Conservation (phyloP, 2,113 vertebrate genomes). For the Platichthys flesus region DNA sequence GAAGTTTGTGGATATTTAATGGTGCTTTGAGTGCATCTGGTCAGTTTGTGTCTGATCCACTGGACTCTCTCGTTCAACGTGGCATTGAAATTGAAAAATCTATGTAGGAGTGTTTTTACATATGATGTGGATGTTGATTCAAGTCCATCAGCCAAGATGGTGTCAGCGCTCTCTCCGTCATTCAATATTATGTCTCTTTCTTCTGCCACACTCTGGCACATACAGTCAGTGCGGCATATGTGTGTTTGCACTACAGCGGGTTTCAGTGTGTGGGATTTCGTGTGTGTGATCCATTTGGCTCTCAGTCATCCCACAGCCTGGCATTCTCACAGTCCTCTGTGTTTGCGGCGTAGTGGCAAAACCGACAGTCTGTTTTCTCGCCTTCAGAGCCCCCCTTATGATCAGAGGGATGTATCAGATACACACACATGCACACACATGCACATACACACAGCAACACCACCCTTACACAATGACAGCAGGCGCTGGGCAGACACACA, state of each 20-base stretch:
- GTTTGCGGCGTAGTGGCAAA: conserved; percentile 35
- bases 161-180: conserved; percentile 31
- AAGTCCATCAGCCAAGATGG: conserved; percentile 29
- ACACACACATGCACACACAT: conserved; percentile 17
- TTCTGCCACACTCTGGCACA: conserved; percentile 45
- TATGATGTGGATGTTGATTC: conserved; percentile 37
- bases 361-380: conserved; percentile 56
- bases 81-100: conserved; percentile 8
- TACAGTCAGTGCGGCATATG: conserved; percentile 52
- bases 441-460: conserved; percentile 18
- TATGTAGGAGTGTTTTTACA: conserved; percentile 38
- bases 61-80: not conserved
- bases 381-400: conserved; percentile 50
- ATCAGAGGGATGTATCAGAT: conserved; percentile 46
- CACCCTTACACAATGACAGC: conserved; percentile 38
- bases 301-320: conserved; percentile 45
- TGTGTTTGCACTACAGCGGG: conserved; percentile 48
- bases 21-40: conserved; percentile 14
- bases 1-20: conserved; percentile 43
- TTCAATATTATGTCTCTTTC: conserved; percentile 38
- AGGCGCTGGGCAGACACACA: conserved; percentile 14
- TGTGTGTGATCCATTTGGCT: conserved; percentile 69
- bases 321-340: conserved; percentile 42
- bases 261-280: conserved; percentile 57
- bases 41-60: conserved; percentile 17